phyloP scores from a whole-genome alignment of 2,113 vertebrate species.

The Hemiprocne comata region DNA sequence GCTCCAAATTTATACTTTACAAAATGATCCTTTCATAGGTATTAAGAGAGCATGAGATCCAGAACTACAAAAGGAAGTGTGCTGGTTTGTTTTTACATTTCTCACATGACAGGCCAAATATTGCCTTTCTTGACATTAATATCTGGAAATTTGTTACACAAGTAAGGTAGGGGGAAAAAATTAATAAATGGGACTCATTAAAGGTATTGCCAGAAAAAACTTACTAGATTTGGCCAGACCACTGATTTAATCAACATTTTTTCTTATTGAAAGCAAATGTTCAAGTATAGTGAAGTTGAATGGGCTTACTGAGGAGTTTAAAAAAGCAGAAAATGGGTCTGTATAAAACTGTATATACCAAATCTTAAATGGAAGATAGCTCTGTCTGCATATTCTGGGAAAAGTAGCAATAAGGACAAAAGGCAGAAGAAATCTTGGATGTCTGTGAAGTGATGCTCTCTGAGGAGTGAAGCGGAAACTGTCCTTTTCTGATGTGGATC shows the following conservation, averaged over 20 bases:
- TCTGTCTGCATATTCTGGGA: background rate
- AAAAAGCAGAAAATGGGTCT: conserved; percentile 12
- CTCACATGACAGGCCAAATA: conserved; percentile 64
- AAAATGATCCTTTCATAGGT: conserved; percentile 46
- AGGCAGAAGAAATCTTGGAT: background rate
- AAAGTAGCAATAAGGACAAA: background rate
- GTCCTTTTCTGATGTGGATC: background rate
- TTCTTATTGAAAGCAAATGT: conserved; percentile 77
- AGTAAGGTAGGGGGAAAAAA: conserved; percentile 61
- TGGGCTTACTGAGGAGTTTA: conserved; percentile 10
- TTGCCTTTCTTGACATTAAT: conserved; percentile 70
- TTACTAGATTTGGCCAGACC: conserved; percentile 37
- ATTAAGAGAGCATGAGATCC: conserved; percentile 62
- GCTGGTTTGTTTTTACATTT: conserved; percentile 63
- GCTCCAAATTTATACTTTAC: background rate
- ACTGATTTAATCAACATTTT: conserved; percentile 61
- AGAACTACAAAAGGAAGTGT: conserved; percentile 73
- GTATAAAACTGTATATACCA: background rate
- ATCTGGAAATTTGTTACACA: conserved; percentile 70
- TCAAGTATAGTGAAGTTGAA: background rate
- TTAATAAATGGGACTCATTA: conserved; percentile 63
- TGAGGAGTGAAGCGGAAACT: background rate
- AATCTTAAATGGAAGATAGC: background rate
- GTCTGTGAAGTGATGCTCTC: background rate
- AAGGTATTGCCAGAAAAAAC: conserved; percentile 61